A percentile compares a stretch with the other conserved stretches of the same genome.
Evolutionary conservation across 2,797 vertebrate species (phyloP).

Genomic region (Alca torda): DNA sequence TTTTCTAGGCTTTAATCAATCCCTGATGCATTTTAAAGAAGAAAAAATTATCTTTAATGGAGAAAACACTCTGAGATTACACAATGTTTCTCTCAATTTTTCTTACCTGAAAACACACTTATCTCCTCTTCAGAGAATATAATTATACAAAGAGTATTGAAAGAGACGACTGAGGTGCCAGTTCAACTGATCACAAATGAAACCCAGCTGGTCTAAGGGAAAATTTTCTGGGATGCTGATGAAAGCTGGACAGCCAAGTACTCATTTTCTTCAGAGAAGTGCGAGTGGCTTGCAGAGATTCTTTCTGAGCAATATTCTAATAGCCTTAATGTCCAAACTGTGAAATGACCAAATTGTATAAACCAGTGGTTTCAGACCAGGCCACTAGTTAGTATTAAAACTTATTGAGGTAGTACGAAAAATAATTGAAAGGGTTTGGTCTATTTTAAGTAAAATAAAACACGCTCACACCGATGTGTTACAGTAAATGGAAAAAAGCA

Average conservation of each 20-base stretch:
- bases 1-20: not conserved
- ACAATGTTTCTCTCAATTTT: not conserved
- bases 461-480: rapidly evolving
- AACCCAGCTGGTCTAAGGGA: not conserved
- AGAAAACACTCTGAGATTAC: not conserved
- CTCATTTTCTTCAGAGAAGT: not conserved
- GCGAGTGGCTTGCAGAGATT: not conserved
- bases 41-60: not conserved
- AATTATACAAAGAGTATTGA: not conserved
- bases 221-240: not conserved
- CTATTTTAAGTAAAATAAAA: not conserved
- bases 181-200: not conserved
- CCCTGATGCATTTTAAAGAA: not conserved
- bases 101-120: not conserved
- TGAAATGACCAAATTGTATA: not conserved
- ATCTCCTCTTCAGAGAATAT: not conserved
- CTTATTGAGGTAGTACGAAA: not conserved
- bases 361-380: not conserved
- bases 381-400: not conserved
- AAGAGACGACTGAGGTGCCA: not conserved
- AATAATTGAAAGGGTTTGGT: not conserved
- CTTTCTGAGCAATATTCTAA: not conserved
- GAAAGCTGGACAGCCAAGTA: not conserved
- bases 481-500: not conserved
- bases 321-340: not conserved